Evolutionary conservation across 2,888 invertebrate species (phyloP).

Genomic region (Sipunculus nudus): DNA sequence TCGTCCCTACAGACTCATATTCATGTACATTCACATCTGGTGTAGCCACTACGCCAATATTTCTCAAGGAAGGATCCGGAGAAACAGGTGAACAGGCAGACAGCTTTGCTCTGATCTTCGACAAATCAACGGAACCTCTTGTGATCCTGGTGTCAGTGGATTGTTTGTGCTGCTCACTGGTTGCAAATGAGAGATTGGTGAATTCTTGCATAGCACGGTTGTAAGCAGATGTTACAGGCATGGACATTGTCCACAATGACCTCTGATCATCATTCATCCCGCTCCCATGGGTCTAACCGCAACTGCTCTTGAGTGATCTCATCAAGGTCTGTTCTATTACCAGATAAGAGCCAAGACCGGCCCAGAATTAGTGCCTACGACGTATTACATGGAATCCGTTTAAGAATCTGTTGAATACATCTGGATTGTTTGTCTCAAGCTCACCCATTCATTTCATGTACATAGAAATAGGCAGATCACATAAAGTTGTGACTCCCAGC

Average conservation of each 20-base stretch:
- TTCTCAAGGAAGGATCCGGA: constrained; percentile 24
- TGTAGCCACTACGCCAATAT: constrained; percentile 22
- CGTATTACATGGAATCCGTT: constrained; percentile 21
- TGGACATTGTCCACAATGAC: constrained; percentile 28
- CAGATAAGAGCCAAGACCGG: constrained; percentile 27
- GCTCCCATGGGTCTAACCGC: too few relatives aligned
- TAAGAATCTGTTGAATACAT: constrained; percentile 17
- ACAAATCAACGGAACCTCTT: constrained; percentile 20
- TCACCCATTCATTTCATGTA: constrained; percentile 20
- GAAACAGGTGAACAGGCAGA: constrained; percentile 18
- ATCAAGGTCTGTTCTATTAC: constrained; percentile 31
- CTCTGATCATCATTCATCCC: constrained; percentile 30
- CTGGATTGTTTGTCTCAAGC: constrained; percentile 16
- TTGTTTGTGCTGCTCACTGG: constrained; percentile 34
- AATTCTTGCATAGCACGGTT: constrained; percentile 32
- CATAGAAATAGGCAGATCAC: constrained; percentile 27
- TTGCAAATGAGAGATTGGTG: constrained; percentile 11
- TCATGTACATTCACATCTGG: constrained; percentile 23
- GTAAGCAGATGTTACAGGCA: constrained; percentile 21
- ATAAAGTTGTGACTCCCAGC: too few relatives aligned
- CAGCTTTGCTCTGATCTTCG: constrained; percentile 21
- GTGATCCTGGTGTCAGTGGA: constrained; percentile 15
- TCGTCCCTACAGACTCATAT: constrained; percentile 19
- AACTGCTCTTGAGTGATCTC: constrained; percentile 24
- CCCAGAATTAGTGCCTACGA: constrained; percentile 25